Evolutionary conservation across 2,888 invertebrate genomes (phyloP), one percentile per base, ranked within the genome.

Genomic region (Caenorhabditis parvicauda): DNA sequence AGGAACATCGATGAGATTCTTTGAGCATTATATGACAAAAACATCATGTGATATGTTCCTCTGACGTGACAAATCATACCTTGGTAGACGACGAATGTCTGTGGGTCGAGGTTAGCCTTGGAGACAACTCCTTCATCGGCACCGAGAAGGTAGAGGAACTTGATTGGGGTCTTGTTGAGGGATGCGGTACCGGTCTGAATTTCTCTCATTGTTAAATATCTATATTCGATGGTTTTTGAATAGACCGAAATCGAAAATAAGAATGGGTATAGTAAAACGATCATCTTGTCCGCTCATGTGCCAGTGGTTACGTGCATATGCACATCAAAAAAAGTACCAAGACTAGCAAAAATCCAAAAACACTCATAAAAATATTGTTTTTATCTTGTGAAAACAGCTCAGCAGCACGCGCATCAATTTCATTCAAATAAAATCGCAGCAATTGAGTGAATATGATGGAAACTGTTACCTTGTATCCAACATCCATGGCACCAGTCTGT

Each of bases 61-160:
- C n/a, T 19, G 4, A 39, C n/a, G n/a, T 19, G 6, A 9, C 38
- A 41, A n/a, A 45, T 22, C 28, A 19, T 58, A 84, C 84, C 85
- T 79, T 84, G 84, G 73, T 98, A 98, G 70, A 98, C 88, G 59
- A 98, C 87, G 65, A 90, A 88, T 62, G 90, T 88, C 81, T 88
- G 89, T 54, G 87, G 86, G 1, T 90, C 89, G 71, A 96, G 85
- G 76, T 90, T 88, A 21, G 88, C 88, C 59, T 88, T 86, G 0
- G 87, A 87, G 63, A 96, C 86, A 12, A 88, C 86, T 2, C 88
- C 88, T 73, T 89, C 89, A 83, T 98, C 98, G n/a, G 96, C 94
- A 2, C 95, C 96, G 61, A 98, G 85, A 60, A 98, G 84, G 83
- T 89, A 92, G 28, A 98, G 85, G 25, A 96, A 88, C 79, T 88